These are phyloP conservation scores for Anabas testudineus DNA, from an alignment of 2,797 vertebrate genomes.

Conservation along the genomic window DNA sequence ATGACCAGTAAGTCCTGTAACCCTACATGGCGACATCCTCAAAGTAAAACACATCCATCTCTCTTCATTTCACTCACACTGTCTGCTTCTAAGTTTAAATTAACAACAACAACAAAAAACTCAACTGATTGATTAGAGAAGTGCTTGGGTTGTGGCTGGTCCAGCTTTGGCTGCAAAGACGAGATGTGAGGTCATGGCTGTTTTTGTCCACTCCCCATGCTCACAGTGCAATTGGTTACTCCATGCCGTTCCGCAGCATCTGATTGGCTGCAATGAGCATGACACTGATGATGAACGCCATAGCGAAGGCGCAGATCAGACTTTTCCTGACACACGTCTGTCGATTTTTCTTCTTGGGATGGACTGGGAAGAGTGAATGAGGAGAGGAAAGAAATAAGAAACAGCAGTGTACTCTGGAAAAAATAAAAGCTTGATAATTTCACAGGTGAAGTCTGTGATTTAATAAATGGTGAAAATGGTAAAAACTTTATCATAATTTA, in stretches of 20 bases:
- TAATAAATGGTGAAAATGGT: too few species aligned
- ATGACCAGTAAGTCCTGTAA: constrained; percentile 44
- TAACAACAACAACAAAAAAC: constrained; percentile 17
- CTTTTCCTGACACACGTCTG: constrained; percentile 97
- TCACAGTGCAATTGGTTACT: constrained; percentile 90
- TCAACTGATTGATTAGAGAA: constrained; percentile 71
- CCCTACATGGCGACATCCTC: constrained; percentile 56
- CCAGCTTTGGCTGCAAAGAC: constrained; percentile 81
- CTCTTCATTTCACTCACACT: constrained; percentile 32
- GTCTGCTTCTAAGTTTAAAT: constrained; percentile 53
- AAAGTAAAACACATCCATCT: constrained; percentile 46
- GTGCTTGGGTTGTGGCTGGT: constrained; percentile 77
- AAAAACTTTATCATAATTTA: too few species aligned
- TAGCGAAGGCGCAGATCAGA: constrained; percentile 98
- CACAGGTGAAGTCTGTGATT: too few species aligned
- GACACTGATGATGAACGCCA: constrained; percentile 99
- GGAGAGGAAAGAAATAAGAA: not conserved
- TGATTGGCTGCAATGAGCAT: constrained; percentile 99
- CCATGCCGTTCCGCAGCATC: constrained; percentile 99
- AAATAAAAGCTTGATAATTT: too few species aligned
- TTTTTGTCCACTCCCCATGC: constrained; percentile 72
- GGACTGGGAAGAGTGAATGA: constrained; percentile 70
- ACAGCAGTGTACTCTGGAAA: not conserved
- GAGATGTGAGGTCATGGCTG: constrained; percentile 77
- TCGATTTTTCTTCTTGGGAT: constrained; percentile 91